Percentiles rank a stretch among this genome's conserved stretches.
Conservation (phyloP, 1,140 invertebrate species). For the Bombus balteatus region DNA sequence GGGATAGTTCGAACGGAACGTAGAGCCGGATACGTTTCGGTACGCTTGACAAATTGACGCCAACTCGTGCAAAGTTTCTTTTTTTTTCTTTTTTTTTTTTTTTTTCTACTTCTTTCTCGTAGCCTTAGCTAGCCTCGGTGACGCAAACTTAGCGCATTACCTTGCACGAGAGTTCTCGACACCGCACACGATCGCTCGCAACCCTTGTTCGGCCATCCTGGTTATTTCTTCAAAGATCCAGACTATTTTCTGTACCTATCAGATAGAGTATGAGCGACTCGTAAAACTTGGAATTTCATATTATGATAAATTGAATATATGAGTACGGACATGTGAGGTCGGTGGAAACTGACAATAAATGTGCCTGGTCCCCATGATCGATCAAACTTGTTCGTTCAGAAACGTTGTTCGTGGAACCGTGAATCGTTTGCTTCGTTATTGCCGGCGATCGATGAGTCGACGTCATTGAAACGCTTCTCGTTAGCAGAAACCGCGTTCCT, state of each 20-base stretch:
- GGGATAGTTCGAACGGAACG: slow-evolving; percentile 61
- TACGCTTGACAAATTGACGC: slow-evolving; percentile 68
- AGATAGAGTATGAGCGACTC: background rate
- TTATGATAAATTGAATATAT: slow-evolving; percentile 12
- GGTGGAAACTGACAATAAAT: slow-evolving; percentile 11
- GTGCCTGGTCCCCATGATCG: background rate
- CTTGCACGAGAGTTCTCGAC: slow-evolving; percentile 53
- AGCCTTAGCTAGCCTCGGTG: background rate
- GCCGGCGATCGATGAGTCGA: background rate
- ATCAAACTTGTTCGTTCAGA: background rate
- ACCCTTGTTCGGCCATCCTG: background rate
- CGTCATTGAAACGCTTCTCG: slow-evolving; percentile 6
- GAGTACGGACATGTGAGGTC: background rate
- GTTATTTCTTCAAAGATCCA: slow-evolving; percentile 41
- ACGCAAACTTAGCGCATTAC: slow-evolving; percentile 40
- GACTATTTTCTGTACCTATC: slow-evolving; percentile 24
- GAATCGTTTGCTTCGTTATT: background rate
- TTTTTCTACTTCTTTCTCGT: background rate
- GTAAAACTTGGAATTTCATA: slow-evolving; percentile 30
- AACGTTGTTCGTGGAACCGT: background rate
- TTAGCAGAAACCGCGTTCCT: background rate
- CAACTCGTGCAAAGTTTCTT: slow-evolving; percentile 48
- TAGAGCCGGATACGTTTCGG: slow-evolving; percentile 57
- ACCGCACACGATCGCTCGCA: slow-evolving; percentile 20
- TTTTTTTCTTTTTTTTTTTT: slow-evolving; percentile 20